Conservation (phyloP, 2,797 vertebrate species). For the Podarcis lilfordi region DNA sequence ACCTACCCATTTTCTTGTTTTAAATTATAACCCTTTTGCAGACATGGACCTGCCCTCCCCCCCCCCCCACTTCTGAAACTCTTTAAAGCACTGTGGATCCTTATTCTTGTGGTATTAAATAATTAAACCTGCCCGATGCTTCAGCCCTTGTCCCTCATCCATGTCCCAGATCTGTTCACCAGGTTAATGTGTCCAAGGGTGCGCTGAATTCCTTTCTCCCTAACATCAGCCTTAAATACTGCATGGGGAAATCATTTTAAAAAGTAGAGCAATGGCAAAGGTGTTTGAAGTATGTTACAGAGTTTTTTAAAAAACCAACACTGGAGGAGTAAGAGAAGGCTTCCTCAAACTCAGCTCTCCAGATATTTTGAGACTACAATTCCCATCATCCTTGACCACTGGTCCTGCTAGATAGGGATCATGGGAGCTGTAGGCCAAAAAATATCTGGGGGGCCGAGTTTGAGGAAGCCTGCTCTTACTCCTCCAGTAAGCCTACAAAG, state of each 20-base stretch:
- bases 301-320: not conserved
- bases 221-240: not conserved
- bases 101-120: not conserved
- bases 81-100: not conserved
- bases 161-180: not conserved
- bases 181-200: not conserved
- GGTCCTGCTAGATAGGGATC: no score
- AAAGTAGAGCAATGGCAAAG: not conserved
- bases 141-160: not conserved
- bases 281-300: no score
- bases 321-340: no score
- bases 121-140: not conserved
- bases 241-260: not conserved
- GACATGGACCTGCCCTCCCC: not conserved
- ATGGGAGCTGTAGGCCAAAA: no score
- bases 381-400: no score
- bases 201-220: not conserved
- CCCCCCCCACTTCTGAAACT: not conserved
- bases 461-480: no score
- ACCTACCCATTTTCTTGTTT: not conserved
- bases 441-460: no score
- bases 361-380: no score
- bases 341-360: no score
- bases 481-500: not conserved
- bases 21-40: not conserved